Percentiles rank a stretch among this genome's conserved stretches.
These are phyloP conservation scores for Hirudo medicinalis DNA, from an alignment of 1,140 invertebrate genomes.

Conservation along the genomic window DNA sequence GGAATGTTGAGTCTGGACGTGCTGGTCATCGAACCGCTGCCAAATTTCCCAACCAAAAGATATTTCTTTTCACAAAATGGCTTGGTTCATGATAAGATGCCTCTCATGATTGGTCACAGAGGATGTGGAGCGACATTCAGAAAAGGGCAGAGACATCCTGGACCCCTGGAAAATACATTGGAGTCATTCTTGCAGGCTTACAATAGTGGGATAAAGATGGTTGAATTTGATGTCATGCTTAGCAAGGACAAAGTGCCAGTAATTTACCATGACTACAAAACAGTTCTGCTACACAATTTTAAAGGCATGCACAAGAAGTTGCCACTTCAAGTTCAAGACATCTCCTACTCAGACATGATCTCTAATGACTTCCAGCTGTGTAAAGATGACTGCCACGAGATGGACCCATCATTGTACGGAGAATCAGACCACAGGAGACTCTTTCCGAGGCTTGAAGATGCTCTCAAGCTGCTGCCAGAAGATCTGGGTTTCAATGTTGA, in stretches of 20 bases:
- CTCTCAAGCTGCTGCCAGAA: background rate
- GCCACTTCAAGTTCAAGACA: background rate
- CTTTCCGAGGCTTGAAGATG: constrained; percentile 1
- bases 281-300: background rate
- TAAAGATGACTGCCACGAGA: background rate
- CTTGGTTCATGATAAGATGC: background rate
- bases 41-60: background rate
- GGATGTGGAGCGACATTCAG: constrained; percentile 1
- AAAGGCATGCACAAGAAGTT: background rate
- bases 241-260: constrained; percentile 11
- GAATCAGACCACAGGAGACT: background rate
- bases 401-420: background rate
- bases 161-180: constrained; percentile 8
- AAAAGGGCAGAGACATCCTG: background rate
- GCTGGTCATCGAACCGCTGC: constrained; percentile 1
- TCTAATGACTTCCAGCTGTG: background rate
- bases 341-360: background rate
- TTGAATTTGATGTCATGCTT: constrained; percentile 15
- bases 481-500: constrained; percentile 13
- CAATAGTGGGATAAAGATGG: background rate
- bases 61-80: background rate
- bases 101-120: constrained; percentile 14
- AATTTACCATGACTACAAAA: constrained; percentile 14
- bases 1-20: no score
- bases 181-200: background rate